phyloP scores from a whole-genome alignment of 2,797 vertebrate species.

The Enteromius thamalakanensis region DNA sequence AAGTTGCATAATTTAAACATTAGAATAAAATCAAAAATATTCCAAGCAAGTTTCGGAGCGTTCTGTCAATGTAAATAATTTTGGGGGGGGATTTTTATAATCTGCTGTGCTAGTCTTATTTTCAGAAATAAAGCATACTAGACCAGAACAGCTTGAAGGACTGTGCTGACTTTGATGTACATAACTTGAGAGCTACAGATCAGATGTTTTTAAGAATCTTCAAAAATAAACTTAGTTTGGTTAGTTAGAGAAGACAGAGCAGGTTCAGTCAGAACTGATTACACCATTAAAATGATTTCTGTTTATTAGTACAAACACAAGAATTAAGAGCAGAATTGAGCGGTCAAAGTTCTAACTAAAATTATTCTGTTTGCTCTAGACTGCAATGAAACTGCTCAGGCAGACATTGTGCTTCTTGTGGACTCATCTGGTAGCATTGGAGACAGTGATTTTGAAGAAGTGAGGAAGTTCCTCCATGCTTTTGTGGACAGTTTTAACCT shows the following conservation, averaged over 20 bases:
- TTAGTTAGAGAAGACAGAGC: neutral
- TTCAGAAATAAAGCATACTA: neutral
- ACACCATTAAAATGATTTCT: neutral
- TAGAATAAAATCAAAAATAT: constrained; percentile 4
- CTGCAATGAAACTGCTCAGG: constrained; percentile 74
- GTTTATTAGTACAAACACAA: neutral
- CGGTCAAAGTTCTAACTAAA: neutral
- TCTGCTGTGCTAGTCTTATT: neutral
- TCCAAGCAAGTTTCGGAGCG: neutral
- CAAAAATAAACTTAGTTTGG: neutral
- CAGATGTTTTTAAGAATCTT: neutral
- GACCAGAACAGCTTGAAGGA: neutral
- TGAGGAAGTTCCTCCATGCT: constrained; percentile 74
- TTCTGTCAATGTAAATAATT: neutral
- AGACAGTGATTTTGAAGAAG: constrained; percentile 71
- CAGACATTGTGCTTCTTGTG: constrained; percentile 85
- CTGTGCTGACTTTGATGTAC: neutral
- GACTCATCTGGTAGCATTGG: constrained; percentile 81
- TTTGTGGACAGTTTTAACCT: constrained; percentile 77
- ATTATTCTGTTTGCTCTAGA: constrained; percentile 65
- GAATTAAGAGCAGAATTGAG: neutral
- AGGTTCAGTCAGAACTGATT: neutral
- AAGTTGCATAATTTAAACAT: neutral
- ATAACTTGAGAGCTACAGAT: neutral
- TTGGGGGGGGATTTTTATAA: neutral